Evolutionary conservation across 2,888 invertebrate genomes (phyloP).

Genomic region (Eristalis arbustorum): DNA sequence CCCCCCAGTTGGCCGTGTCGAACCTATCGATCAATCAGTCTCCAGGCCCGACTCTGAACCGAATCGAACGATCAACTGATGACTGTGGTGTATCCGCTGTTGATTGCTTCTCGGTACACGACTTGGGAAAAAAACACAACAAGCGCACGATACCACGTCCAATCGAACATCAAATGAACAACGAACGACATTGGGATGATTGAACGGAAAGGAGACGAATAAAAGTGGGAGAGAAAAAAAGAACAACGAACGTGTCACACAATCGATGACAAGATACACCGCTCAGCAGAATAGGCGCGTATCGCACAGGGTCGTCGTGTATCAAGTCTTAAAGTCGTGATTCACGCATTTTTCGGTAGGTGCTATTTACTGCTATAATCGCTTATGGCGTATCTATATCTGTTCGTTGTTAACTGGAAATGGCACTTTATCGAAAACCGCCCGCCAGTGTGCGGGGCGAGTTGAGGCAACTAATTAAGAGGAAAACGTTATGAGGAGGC

Average conservation of each 20-base stretch:
- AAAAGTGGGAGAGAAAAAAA: not conserved
- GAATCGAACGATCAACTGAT: not conserved
- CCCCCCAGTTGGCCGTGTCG: not conserved
- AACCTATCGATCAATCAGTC: not conserved
- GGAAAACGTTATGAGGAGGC: slow-evolving; percentile 38
- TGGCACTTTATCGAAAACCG: slow-evolving; percentile 49
- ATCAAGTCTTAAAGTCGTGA: slow-evolving; percentile 47
- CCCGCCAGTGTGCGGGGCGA: not conserved
- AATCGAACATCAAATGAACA: slow-evolving; percentile 27
- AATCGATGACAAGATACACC: slow-evolving; percentile 32
- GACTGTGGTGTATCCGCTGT: not conserved
- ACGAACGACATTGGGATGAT: slow-evolving; percentile 25
- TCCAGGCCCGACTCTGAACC: not conserved
- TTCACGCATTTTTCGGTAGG: slow-evolving; percentile 64
- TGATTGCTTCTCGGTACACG: slow-evolving; percentile 40
- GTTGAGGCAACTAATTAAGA: slow-evolving; percentile 19
- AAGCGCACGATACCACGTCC: slow-evolving; percentile 37
- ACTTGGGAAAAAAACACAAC: slow-evolving; percentile 8
- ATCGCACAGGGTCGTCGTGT: not conserved
- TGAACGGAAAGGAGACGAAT: slow-evolving; percentile 22
- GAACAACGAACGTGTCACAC: slow-evolving; percentile 37
- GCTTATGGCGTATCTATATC: slow-evolving; percentile 1
- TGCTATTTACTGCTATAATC: slow-evolving; percentile 56
- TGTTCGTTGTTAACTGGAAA: not conserved
- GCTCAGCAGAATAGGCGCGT: not conserved